Base-by-base conservation (phyloP, 2,888 invertebrate genomes). In the Catonia carolina region DNA sequence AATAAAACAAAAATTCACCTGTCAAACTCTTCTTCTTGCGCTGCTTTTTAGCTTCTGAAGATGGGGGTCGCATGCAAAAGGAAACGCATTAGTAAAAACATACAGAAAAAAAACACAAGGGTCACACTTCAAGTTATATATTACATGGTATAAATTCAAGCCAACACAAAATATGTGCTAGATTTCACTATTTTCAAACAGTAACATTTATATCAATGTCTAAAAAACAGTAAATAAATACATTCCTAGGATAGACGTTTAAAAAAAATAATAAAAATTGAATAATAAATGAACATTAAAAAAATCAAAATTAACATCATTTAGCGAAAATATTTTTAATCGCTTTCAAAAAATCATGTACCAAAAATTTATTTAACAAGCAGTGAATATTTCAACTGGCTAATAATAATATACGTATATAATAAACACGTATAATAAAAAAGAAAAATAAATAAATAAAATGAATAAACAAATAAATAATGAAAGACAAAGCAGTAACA, bases 31-130 rank as follows among this genome's bases (percentile, higher is more conserved):
- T 91, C 83, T 89, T 89, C 83, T 87, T 86, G 83, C 86, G 85
- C 81, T 88, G 88, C 86, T 91, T 91, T 89, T 91, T 92, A 83
- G 89, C 89, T 84, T 92, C 91, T 92, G 80, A 72, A 72, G 72
- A 73, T 71, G 71, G 71, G 65, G 67, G 69, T 71, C 70, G 74
- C 70, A 73, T 72, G 72, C 69, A 70, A 74, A 75, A 77, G 77
- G 77, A 77, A 73, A 74, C 75, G 74, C 74, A 76, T 72, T 74
- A 74, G 75, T 76, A 60, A 66, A 67, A 63, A 64, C 58, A 62
- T 60, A 60, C 51, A 63, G 52, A 59, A 62, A 62, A n/a, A n/a
- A 59, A 27, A 27, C 58, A 61, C 61, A 48, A 37, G 31, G 52
- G 48, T 53, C 55, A 58, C 55, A 51, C 58, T 55, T 54, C 52